Conservation (phyloP, 1,140 invertebrate species). For the Eciton burchellii region DNA sequence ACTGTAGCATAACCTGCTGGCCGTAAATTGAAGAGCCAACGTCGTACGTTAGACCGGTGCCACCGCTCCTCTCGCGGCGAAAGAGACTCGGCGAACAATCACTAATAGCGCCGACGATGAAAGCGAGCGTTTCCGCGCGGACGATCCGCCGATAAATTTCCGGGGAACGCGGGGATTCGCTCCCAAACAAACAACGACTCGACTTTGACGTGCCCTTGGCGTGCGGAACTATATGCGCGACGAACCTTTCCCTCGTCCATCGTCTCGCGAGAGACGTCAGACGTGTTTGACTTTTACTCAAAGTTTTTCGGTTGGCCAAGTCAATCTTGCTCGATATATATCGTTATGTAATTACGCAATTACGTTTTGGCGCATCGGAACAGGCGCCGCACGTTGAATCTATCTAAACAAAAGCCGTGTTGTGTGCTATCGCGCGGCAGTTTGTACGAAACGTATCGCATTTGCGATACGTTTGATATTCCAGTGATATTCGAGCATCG, state of each 20-base stretch:
- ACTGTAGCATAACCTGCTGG: constrained; percentile 30
- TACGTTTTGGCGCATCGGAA: too few species aligned
- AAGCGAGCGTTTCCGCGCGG: constrained; percentile 37
- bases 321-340: too few species aligned
- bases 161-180: background rate
- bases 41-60: constrained; percentile 46
- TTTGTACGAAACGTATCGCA: constrained; percentile 6
- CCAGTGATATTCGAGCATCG: background rate
- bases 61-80: constrained; percentile 32
- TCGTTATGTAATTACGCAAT: too few species aligned
- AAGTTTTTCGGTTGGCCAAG: too few species aligned
- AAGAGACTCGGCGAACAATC: constrained; percentile 56
- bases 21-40: constrained; percentile 54
- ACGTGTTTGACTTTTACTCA: too few species aligned
- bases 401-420: background rate
- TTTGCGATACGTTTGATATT: constrained; percentile 25
- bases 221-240: background rate
- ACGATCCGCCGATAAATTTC: constrained; percentile 46
- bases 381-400: background rate
- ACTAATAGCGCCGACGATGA: constrained; percentile 55
- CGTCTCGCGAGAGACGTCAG: too few species aligned
- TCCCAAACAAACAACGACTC: background rate
- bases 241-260: too few species aligned
- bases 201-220: background rate
- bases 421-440: background rate